Base-by-base conservation (phyloP, 2,888 invertebrate genomes). In the Cephus spinipes region DNA sequence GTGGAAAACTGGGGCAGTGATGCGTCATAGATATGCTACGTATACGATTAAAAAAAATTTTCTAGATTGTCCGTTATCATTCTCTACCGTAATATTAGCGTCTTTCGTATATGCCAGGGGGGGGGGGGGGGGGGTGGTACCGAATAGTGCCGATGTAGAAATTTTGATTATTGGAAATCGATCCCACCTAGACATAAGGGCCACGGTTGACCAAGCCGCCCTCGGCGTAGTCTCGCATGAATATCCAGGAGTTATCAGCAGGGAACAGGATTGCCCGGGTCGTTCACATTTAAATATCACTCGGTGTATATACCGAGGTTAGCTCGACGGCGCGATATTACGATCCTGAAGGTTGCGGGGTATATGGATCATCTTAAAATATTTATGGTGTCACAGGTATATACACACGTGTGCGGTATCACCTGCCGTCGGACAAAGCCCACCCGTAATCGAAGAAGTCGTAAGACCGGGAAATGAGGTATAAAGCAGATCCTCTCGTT, bases 91-190 rank as follows among this genome's bases (percentile, higher is more conserved):
- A 23, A 6, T 55, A 55, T 55, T 23, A 23, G 55, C 23, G 23
- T 23, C 6, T 55, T 23, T 55, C 23, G 9, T 55, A 23, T 23
- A 9, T 55, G 6, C 55, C 55, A 55, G 23, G 2, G 40, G 6
- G 4, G 11, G 3, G 6, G 4, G 11, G 3, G 3, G 3, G 35
- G 12, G 12, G 35, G 0, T 12, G 12, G 23, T 55, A 40, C 40
- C 6, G 55, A 55, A 55, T 23, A 23, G 23, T 23, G 23, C 55
- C 55, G 55, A 55, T 55, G 23, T 55, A 55, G 55, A 23, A 55
- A 55, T 87, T 87, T 85, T 84, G 86, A 87, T 88, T 88, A 88
- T 88, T 82, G 86, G 83, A 86, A 88, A 88, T 83, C 85, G 86
- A 87, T 87, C 84, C 23, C 15, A 32, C 30, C 71, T 23, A 31